Base-by-base conservation (phyloP, 2,113 vertebrate genomes). In the Paratilapia polleni region DNA sequence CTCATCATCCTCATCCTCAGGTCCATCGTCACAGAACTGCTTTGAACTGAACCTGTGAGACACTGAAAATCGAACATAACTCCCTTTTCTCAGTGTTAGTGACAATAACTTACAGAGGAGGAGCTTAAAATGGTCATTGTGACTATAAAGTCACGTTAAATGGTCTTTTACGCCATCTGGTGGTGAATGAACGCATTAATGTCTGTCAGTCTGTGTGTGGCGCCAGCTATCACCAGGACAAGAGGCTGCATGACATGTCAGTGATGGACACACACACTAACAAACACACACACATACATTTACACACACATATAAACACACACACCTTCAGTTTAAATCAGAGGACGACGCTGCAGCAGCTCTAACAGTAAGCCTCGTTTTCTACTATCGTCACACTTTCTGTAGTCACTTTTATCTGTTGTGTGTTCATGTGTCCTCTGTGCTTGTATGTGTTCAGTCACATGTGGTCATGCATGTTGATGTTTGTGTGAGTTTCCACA, bases 201-300 rank as follows among this genome's bases (percentile, higher is more conserved):
- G 56, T 85, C n/a, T 66, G 62, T 22, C 78, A 74, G 82, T 78
- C 57, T 78, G 20, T 47, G 78, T 84, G 86, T 89, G 91, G 88
- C 89, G 89, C 86, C 89, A 34, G 54, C 88, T 92, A 92, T 92
- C 91, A 85, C 12, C 17, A 54, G 57, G 26, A 88, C 84, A 89
- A 91, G 91, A 88, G 89, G 84, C 83, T 91, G 17, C 47, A 74
- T 4, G 88, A 88, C 84, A 83, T 89, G 89, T 87, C 63, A 66
- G n/a, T 91, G 87, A 92, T n/a, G 56, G 64, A 78, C 43, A 78
- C 64, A 76, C 85, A 77, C 61, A 58, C 79, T 28, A 57, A 58
- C 5, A 63, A 26, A 62, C 34, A 49, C 73, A 73, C 36, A 63
- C 73, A 47, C 68, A 63, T 28, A 59, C 54, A 77, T 59, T 28